phyloP scores from a whole-genome alignment of 2,888 invertebrate species.

The Phragmatobia fuliginosa region DNA sequence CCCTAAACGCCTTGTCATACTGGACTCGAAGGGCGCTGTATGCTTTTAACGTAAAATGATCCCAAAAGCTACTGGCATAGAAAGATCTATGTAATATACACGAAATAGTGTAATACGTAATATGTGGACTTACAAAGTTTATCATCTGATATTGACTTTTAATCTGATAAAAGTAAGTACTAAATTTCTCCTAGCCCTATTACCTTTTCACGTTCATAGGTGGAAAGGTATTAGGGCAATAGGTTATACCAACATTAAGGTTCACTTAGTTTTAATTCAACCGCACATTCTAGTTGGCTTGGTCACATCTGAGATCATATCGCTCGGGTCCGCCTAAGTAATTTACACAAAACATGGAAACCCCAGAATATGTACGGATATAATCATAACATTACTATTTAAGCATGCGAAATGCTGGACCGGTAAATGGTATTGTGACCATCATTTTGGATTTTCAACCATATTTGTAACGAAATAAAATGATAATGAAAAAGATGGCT shows the following conservation, averaged over 20 bases:
- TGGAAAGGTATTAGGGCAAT: too few species aligned
- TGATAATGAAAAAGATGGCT: too few species aligned
- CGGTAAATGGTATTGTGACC: constrained; percentile 39
- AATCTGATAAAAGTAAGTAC: background rate
- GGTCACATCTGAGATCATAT: constrained; percentile 44
- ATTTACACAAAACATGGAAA: constrained; percentile 53
- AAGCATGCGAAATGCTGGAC: constrained; percentile 45
- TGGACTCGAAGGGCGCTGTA: too few species aligned
- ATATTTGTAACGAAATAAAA: background rate
- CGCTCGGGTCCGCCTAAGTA: constrained; percentile 47
- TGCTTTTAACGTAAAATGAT: too few species aligned
- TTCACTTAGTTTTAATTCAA: constrained; percentile 22
- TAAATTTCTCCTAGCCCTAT: background rate
- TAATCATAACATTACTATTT: constrained; percentile 58
- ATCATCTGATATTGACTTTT: background rate
- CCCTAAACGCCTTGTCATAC: too few species aligned
- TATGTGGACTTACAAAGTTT: too few species aligned
- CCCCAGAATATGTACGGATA: constrained; percentile 44
- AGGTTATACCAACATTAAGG: background rate
- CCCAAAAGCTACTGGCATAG: too few species aligned
- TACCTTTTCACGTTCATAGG: background rate
- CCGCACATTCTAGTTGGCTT: constrained; percentile 22
- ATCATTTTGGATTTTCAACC: constrained; percentile 15
- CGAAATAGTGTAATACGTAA: too few species aligned
- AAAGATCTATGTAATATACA: too few species aligned